Base-by-base conservation (phyloP, 2,888 invertebrate species). In the Kuschelorhynchus macadamiae region DNA sequence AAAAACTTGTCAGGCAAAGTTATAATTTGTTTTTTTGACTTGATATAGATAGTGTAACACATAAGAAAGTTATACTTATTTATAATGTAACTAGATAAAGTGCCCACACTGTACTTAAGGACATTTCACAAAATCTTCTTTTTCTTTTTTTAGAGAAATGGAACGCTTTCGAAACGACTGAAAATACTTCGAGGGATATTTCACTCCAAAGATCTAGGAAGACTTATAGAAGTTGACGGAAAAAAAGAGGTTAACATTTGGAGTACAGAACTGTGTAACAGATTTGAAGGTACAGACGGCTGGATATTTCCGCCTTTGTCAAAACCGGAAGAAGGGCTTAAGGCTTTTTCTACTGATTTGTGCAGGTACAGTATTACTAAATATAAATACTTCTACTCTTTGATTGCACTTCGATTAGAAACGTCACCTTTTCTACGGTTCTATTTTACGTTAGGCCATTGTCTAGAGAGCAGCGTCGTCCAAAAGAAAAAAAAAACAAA, bases 241-340 rank as follows among this genome's bases (percentile, higher is more conserved):
- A 85, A 90, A 62, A 82, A 87, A 0, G 83, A 88, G 73, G 80
- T 89, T 78, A 84, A 85, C 0, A 81, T 87, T 0, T 95, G 94
- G 94, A 81, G 82, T 0, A 90, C 88, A 0, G 86, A 88, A 52
- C 83, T 86, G 1, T 96, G 96, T 78, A 94, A 95, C 78, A 84
- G 87, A 56, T 91, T 89, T 76, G 85, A 87, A 9, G 96, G 96
- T 0, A 95, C 94, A 0, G 96, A 97, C 78, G 92, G 94, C 0
- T 94, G 95, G 0, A 90, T 96, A 12, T 96, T 96, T 82, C 90
- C 94, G 0, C 95, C 96, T 0, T 91, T 92, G 73, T 56, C 76
- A 12, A 61, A 57, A 0, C 84, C 87, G 55, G 87, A 88, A 9
- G 88, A 91, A 42, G 88, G 91, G 3, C 78, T 93, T 3, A 87